Evolutionary conservation across 92 coral and sea anemone species (phyloP).

Genomic region (Zoanthus sansibaricus): DNA sequence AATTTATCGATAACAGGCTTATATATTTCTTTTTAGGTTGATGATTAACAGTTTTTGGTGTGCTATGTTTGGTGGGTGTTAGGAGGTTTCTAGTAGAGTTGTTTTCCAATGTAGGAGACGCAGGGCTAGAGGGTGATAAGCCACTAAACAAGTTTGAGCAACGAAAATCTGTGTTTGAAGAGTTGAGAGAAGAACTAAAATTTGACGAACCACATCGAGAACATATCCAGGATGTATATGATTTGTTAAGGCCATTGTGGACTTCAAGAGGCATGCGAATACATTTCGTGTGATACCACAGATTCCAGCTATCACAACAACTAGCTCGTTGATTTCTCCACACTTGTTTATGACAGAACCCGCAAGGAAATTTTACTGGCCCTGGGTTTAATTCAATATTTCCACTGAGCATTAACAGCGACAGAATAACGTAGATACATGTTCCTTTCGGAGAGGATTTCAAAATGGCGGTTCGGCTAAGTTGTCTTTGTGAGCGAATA

Average conservation of each 20-base stretch:
- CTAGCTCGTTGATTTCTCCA: background rate
- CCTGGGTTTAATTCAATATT: background rate
- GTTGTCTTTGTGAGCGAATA: background rate
- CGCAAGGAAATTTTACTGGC: background rate
- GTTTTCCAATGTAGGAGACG: background rate
- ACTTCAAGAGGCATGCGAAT: background rate
- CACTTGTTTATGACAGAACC: background rate
- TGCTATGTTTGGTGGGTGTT: conserved; percentile 1
- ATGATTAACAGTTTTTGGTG: background rate
- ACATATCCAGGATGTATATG: conserved; percentile 3
- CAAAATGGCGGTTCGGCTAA: background rate
- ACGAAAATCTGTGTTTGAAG: background rate
- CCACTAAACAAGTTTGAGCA: background rate
- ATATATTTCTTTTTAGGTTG: too few relatives aligned
- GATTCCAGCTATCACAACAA: background rate
- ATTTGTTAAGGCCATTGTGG: background rate
- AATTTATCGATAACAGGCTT: background rate
- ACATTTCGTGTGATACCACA: background rate
- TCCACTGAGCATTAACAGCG: background rate
- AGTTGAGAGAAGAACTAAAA: conserved; percentile 2
- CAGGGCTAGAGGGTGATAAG: background rate
- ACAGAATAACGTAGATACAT: conserved; percentile 1
- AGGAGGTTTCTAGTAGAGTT: background rate
- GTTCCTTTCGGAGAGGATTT: conserved; percentile 4
- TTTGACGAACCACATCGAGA: conserved; percentile 1